phyloP scores from a whole-genome alignment of 2,113 vertebrate species.

The Solea solea region DNA sequence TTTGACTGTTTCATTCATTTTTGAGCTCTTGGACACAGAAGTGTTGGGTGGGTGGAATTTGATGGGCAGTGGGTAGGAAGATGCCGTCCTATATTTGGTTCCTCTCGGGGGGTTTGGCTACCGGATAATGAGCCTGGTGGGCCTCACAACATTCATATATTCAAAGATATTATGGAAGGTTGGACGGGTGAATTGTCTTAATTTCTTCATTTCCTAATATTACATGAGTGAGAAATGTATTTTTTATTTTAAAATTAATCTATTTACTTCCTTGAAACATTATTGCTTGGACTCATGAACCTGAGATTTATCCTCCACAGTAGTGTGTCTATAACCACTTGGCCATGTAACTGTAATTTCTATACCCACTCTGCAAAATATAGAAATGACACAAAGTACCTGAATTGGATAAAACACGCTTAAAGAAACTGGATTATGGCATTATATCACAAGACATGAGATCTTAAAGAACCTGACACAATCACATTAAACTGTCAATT shows the following conservation, averaged over 20 bases:
- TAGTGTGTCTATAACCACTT: not conserved
- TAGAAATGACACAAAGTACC: not conserved
- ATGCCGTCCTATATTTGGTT: slow-evolving; percentile 12
- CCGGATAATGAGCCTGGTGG: too few species aligned
- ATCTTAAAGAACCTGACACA: slow-evolving; percentile 20
- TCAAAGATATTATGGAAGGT: too few species aligned
- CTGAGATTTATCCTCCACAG: not conserved
- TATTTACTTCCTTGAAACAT: too few species aligned
- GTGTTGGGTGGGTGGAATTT: slow-evolving; percentile 15
- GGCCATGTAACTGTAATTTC: too few species aligned
- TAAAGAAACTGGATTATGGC: slow-evolving; percentile 16
- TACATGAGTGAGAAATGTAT: too few species aligned
- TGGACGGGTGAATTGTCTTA: too few species aligned
- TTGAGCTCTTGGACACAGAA: not conserved
- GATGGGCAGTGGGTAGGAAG: slow-evolving; percentile 14
- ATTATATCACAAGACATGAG: slow-evolving; percentile 23
- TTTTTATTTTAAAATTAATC: too few species aligned
- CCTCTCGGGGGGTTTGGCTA: slow-evolving; percentile 4
- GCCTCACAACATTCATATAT: too few species aligned
- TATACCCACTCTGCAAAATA: slow-evolving; percentile 12
- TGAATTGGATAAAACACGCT: not conserved
- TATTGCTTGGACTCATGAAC: too few species aligned
- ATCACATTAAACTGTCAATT: slow-evolving; percentile 24
- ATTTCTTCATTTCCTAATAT: too few species aligned
- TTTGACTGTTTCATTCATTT: not conserved